Evolutionary conservation across 2,888 invertebrate species (phyloP), one percentile per base, ranked within the genome.

Genomic region (Fabriciana adippe): DNA sequence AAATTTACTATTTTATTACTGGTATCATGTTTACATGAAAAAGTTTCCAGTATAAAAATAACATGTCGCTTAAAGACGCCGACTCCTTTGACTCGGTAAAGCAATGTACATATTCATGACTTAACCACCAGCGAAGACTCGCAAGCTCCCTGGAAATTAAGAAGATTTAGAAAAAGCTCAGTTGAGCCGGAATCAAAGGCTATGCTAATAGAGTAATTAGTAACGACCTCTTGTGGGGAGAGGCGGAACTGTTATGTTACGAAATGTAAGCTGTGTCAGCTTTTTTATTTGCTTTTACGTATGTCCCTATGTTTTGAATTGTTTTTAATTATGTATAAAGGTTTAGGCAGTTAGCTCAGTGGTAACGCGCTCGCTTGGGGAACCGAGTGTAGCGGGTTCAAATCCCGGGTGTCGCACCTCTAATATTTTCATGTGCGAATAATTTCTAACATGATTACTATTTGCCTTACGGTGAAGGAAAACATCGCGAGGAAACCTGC

Each of bases 131-230:
- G 65, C 65, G 55, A 57, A 68, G 68, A 66, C 67, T 69, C 68
- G 68, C 62, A 68, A 69, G 66, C 69, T 71, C 70, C 62, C 66
- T 70, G 76, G 77, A 83, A 87, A 86, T 87, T 85, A 85, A 83
- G 81, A 81, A 83, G 85, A 81, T 81, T 86, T 83, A 81, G 78
- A 88, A 87, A 87, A 88, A 85, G 81, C 82, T 82, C 75, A 75
- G 79, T 79, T 82, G 79, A 77, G 78, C 77, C 74, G 76, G 79
- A 83, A 84, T 84, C 87, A 85, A 86, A 87, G 80, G 81, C 79
- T 75, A 82, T 82, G 86, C 81, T 87, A 87, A 89, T 88, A 84
- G 81, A 74, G 75, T 83, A 86, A 87, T 87, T 76, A 74, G 71
- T 74, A 78, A 80, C 85, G 86, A 78, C 84, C 82, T 87, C 88